Percentiles rank a stretch among this genome's conserved stretches.
These are phyloP conservation scores for Miniopterus natalensis DNA, from an alignment of 2,113 vertebrate genomes.

Conservation along the genomic window DNA sequence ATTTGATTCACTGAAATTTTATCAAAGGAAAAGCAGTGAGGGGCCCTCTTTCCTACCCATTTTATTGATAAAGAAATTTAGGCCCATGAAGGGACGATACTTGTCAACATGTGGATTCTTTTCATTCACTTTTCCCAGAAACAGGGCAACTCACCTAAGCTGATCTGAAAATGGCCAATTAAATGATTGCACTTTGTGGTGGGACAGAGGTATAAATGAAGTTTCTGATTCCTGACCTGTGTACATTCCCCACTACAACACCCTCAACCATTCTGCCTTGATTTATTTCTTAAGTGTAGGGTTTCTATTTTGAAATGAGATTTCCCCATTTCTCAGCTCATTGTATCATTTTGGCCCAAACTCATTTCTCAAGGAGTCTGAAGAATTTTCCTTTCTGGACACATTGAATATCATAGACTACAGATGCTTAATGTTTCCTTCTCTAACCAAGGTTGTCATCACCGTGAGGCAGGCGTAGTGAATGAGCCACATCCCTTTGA, in stretches of 20 bases:
- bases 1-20: background rate
- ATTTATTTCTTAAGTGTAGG: background rate
- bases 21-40: background rate
- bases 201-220: background rate
- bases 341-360: background rate
- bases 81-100: background rate
- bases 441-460: background rate
- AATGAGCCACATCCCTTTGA: background rate
- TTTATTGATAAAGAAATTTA: background rate
- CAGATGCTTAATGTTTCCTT: background rate
- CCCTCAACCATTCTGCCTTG: background rate
- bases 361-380: background rate
- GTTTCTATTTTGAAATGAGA: background rate
- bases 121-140: background rate
- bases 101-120: background rate
- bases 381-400: background rate
- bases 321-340: background rate
- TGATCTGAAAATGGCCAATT: background rate
- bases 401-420: background rate
- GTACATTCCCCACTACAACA: background rate
- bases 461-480: background rate
- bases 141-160: background rate
- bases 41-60: rapidly evolving
- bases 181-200: too few species aligned
- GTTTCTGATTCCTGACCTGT: background rate